phyloP scores from a whole-genome alignment of 2,888 invertebrate species.

The Trachelus stipa region DNA sequence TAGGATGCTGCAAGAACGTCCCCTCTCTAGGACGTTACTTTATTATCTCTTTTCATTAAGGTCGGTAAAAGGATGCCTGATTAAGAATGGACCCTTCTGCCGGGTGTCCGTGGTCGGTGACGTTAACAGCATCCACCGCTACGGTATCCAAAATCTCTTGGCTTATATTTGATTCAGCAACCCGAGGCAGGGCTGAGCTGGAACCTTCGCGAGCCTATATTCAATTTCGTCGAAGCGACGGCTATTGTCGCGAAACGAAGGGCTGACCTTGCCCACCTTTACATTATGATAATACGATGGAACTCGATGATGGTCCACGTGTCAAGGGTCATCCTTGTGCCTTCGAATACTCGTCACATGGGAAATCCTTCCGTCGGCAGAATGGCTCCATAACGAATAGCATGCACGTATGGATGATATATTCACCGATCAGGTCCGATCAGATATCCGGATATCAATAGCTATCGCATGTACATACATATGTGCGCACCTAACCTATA shows the following conservation, averaged over 20 bases:
- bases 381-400: neutral
- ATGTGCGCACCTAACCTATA: neutral
- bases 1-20: conserved; percentile 24
- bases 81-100: conserved; percentile 58
- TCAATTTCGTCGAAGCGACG: conserved; percentile 40
- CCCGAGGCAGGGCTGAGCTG: conserved; percentile 27
- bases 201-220: conserved; percentile 54
- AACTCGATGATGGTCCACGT: neutral
- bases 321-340: neutral
- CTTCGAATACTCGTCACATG: neutral
- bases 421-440: neutral
- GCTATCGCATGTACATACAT: neutral
- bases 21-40: conserved; percentile 35
- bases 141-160: conserved; percentile 33
- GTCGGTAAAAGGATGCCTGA: conserved; percentile 38
- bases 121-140: conserved; percentile 56
- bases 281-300: neutral
- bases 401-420: neutral
- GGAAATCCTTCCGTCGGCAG: no score
- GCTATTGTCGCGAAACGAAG: neutral
- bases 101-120: conserved; percentile 54
- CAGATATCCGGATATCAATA: neutral
- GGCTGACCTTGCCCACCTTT: neutral
- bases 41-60: conserved; percentile 42
- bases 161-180: conserved; percentile 62